These are phyloP conservation scores for Neopipo cinnamomea DNA, from an alignment of 2,113 vertebrate genomes.

Conservation along the genomic window DNA sequence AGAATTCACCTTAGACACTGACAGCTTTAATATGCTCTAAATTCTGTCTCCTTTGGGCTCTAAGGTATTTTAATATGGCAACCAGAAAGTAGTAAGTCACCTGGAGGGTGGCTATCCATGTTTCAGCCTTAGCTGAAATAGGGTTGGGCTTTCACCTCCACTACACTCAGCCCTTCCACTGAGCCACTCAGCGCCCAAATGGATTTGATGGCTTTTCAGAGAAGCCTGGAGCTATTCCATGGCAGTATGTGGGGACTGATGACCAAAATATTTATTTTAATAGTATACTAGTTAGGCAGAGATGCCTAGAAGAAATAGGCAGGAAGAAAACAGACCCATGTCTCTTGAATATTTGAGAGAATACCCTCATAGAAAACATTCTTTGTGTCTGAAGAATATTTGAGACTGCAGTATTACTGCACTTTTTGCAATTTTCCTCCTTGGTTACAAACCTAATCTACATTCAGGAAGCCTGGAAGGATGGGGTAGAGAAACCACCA, in stretches of 20 bases:
- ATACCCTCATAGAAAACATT: neutral
- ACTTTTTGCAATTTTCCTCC: neutral
- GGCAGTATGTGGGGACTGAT: neutral
- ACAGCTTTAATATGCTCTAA: neutral
- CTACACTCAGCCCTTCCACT: neutral
- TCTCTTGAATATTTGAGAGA: neutral
- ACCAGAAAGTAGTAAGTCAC: neutral
- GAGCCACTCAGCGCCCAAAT: rapidly evolving
- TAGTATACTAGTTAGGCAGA: neutral
- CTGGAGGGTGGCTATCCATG: neutral
- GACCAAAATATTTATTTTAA: neutral
- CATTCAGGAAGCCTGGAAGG: neutral
- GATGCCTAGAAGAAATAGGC: neutral
- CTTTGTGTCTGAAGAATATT: neutral
- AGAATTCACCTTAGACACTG: neutral
- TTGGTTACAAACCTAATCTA: neutral
- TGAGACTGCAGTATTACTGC: neutral
- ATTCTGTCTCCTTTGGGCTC: neutral
- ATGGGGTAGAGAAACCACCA: neutral
- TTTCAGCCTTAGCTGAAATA: neutral
- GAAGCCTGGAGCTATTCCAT: neutral
- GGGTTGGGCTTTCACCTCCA: neutral
- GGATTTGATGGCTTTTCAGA: neutral
- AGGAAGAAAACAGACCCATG: neutral
- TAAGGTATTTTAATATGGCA: neutral